Evolutionary conservation across 1,140 invertebrate species (phyloP).

Genomic region (Procambarus virginalis): DNA sequence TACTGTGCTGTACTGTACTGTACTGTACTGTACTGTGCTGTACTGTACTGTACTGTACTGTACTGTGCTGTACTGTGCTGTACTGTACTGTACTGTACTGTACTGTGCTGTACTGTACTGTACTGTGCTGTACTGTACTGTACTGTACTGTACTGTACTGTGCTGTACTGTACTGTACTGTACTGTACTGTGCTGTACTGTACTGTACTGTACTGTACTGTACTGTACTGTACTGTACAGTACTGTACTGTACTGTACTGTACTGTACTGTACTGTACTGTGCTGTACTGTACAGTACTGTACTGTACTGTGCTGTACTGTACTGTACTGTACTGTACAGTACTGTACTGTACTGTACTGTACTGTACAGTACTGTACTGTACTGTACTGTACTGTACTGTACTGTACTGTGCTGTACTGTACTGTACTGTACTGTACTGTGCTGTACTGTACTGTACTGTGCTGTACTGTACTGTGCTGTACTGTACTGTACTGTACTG

Average conservation of each 20-base stretch:
- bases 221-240: background rate
- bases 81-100: slow-evolving; percentile 1
- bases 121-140: background rate
- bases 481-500: slow-evolving; percentile 71
- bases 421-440: background rate
- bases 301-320: background rate
- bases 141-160: background rate
- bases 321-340: background rate
- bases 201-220: background rate
- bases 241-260: slow-evolving; percentile 1
- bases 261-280: background rate
- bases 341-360: background rate
- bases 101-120: background rate
- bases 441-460: slow-evolving; percentile 42
- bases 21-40: slow-evolving; percentile 64
- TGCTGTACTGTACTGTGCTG: slow-evolving; percentile 68
- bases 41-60: slow-evolving; percentile 66
- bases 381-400: background rate
- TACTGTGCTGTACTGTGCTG: slow-evolving; percentile 67
- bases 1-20: slow-evolving; percentile 69
- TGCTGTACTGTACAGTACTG: background rate
- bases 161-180: slow-evolving; percentile 4
- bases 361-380: background rate
- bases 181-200: background rate
- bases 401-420: slow-evolving; percentile 2